Evolutionary conservation across 2,797 vertebrate species (phyloP).

Genomic region (Falco peregrinus): DNA sequence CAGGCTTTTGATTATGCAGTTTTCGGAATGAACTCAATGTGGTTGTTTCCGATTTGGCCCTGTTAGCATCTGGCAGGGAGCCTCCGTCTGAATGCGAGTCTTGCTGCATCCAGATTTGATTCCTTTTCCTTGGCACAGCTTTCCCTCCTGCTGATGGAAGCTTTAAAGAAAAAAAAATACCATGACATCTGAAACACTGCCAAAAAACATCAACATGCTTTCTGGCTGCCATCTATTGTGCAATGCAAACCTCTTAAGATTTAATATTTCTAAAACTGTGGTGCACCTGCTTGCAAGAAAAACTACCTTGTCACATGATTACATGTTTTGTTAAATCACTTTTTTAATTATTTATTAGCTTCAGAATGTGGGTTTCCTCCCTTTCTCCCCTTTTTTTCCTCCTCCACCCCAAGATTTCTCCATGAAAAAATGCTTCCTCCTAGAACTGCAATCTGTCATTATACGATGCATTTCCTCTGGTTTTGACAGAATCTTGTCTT

Average conservation of each 20-base stretch:
- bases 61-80: conserved; percentile 67
- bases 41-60: conserved; percentile 79
- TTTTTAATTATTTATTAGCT: conserved; percentile 19
- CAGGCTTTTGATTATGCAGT: conserved; percentile 74
- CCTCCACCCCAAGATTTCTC: background rate
- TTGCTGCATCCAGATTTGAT: conserved; percentile 73
- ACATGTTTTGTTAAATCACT: conserved; percentile 34
- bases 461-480: background rate
- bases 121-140: conserved; percentile 75
- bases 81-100: conserved; percentile 60
- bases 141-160: conserved; percentile 76
- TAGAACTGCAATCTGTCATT: background rate
- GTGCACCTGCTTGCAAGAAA: conserved; percentile 75
- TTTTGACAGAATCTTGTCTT: background rate
- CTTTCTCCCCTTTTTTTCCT: background rate
- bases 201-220: conserved; percentile 73
- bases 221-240: conserved; percentile 73
- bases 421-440: background rate
- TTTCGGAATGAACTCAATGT: conserved; percentile 75
- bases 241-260: conserved; percentile 71
- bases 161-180: conserved; percentile 74
- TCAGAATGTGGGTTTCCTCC: background rate
- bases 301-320: conserved; percentile 54
- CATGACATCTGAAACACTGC: conserved; percentile 74
- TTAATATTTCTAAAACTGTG: conserved; percentile 55